Conservation (phyloP, 2,888 invertebrate genomes). For the Watsonalla cultraria region DNA sequence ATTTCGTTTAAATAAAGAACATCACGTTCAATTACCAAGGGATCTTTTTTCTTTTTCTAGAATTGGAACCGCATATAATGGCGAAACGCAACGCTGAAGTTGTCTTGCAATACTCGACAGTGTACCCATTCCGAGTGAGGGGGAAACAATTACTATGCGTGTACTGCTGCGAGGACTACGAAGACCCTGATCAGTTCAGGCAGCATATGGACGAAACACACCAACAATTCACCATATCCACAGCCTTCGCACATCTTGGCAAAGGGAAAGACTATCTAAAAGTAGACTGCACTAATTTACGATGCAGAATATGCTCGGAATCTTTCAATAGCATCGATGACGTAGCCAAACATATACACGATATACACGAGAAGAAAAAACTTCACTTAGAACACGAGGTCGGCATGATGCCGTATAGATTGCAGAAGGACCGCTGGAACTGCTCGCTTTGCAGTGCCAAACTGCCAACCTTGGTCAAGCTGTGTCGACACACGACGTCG, state of each 20-base stretch:
- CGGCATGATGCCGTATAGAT: conserved; percentile 53
- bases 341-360: conserved; percentile 45
- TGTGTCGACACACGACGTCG: conserved; percentile 55
- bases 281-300: conserved; percentile 54
- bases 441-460: conserved; percentile 52
- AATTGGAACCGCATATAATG: conserved; percentile 42
- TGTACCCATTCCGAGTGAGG: conserved; percentile 61
- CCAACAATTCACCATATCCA: conserved; percentile 43
- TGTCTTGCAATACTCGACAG: conserved; percentile 59
- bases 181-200: conserved; percentile 49
- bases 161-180: conserved; percentile 59
- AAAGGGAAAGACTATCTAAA: conserved; percentile 51
- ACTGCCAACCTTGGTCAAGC: conserved; percentile 45
- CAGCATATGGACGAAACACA: conserved; percentile 49
- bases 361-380: conserved; percentile 34
- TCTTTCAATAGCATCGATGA: conserved; percentile 39
- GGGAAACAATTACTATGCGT: conserved; percentile 56
- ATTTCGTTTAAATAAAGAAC: neutral
- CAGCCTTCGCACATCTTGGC: conserved; percentile 54
- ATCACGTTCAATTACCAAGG: conserved; percentile 33
- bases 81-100: conserved; percentile 63
- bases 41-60: conserved; percentile 64
- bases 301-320: conserved; percentile 46
- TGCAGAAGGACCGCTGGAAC: conserved; percentile 47
- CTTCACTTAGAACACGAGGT: conserved; percentile 46